phyloP scores from a whole-genome alignment of 30 jellyfish, hydroid and myxozoan genomes.

The Mastigias papua region DNA sequence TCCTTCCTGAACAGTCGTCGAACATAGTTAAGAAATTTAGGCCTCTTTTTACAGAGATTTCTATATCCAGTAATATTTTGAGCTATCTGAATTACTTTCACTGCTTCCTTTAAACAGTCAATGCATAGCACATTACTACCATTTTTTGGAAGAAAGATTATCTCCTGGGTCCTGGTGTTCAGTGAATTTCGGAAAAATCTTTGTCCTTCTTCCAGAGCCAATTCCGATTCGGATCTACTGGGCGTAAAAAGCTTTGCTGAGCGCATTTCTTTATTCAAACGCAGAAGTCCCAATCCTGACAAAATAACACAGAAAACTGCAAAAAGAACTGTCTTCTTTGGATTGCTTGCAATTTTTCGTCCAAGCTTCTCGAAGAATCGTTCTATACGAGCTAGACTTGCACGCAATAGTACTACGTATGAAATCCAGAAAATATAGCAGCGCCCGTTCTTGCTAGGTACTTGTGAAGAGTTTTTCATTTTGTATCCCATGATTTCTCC shows the following conservation, averaged over 20 bases:
- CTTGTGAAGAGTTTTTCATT: background rate
- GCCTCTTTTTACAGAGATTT: constrained; percentile 55
- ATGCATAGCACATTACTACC: constrained; percentile 47
- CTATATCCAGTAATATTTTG: constrained; percentile 38
- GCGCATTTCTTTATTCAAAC: constrained; percentile 34
- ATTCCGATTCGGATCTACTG: constrained; percentile 40
- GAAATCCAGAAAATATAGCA: constrained; percentile 22
- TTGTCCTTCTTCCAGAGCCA: constrained; percentile 52
- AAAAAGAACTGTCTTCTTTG: constrained; percentile 51
- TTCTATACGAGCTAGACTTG: constrained; percentile 51
- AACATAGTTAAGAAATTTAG: constrained; percentile 5
- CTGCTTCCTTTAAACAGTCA: constrained; percentile 38
- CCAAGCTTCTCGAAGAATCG: constrained; percentile 58
- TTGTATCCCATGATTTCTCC: background rate
- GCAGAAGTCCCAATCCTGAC: constrained; percentile 51
- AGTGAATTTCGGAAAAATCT: constrained; percentile 43
- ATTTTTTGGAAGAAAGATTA: constrained; percentile 50
- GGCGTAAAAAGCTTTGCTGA: constrained; percentile 66
- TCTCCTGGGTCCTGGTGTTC: constrained; percentile 62
- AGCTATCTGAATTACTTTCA: constrained; percentile 11
- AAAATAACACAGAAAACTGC: constrained; percentile 18
- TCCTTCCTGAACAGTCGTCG: background rate
- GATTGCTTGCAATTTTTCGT: constrained; percentile 52
- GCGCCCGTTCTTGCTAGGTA: background rate
- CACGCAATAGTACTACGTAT: constrained; percentile 40